Evolutionary conservation across 2,888 invertebrate species (phyloP).

Genomic region (Heliconius charithonia): DNA sequence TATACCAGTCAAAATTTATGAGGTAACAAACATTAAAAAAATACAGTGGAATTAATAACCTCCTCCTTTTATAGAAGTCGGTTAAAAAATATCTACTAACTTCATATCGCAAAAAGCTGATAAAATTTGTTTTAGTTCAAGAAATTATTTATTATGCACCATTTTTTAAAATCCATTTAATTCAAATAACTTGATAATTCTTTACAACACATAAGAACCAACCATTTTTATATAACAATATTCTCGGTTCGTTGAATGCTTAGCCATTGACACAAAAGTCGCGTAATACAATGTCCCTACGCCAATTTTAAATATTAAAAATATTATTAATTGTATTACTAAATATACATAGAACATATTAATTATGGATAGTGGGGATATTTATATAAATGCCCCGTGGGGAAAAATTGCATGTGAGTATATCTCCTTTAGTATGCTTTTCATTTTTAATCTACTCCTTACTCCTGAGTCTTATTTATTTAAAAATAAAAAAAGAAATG

Average conservation of each 20-base stretch:
- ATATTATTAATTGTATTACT: neutral
- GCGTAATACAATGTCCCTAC: neutral
- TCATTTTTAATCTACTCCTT: conserved; percentile 23
- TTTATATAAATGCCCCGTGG: conserved; percentile 76
- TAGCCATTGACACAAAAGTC: neutral
- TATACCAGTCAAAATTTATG: no score
- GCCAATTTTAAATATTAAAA: neutral
- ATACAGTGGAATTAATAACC: no score
- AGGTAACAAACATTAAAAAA: no score
- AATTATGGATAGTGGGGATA: conserved; percentile 57
- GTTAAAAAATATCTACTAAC: neutral
- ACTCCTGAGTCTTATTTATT: no score
- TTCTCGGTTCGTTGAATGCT: neutral
- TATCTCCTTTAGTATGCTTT: neutral
- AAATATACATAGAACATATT: neutral
- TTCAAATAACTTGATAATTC: neutral
- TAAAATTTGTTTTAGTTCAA: neutral
- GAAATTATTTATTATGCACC: neutral
- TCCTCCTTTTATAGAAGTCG: no score
- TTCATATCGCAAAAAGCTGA: neutral
- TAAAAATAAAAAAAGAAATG: conserved; percentile 4
- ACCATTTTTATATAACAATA: neutral
- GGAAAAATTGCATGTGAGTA: conserved; percentile 72
- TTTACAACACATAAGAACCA: neutral
- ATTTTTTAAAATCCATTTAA: neutral